Conservation (phyloP, 2,797 vertebrate species). For the Tauraco hartlaubi region DNA sequence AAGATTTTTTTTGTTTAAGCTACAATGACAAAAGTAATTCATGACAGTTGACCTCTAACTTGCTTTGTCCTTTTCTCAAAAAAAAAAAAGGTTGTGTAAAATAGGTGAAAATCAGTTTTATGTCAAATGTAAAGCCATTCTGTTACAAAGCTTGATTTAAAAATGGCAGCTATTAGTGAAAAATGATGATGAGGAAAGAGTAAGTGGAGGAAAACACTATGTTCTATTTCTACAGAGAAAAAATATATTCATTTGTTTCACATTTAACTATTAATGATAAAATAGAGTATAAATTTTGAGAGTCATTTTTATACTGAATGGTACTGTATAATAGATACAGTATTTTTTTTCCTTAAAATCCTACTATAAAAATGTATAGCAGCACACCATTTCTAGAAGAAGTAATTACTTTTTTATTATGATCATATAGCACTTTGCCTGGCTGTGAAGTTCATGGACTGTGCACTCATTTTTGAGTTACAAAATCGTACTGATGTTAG, state of each 20-base stretch:
- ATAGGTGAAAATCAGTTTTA: not conserved
- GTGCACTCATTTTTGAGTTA: not conserved
- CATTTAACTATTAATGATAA: not conserved
- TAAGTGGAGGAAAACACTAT: not conserved
- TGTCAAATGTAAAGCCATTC: not conserved
- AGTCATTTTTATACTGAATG: not conserved
- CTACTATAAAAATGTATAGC: not conserved
- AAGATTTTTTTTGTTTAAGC: not conserved
- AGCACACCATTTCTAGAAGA: not conserved
- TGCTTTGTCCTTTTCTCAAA: not conserved
- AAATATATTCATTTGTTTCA: not conserved
- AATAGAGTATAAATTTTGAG: not conserved
- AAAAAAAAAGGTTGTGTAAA: not conserved
- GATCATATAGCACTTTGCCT: not conserved
- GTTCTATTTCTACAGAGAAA: not conserved
- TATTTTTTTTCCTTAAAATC: not conserved
- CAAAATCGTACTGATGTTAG: not conserved
- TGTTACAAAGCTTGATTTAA: not conserved
- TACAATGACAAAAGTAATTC: not conserved
- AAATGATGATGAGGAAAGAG: not conserved
- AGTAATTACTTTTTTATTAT: conserved; percentile 23
- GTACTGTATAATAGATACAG: not conserved
- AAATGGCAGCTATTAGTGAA: not conserved
- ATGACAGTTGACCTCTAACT: not conserved
- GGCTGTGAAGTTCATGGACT: not conserved